Percentiles rank a stretch among this genome's conserved stretches.
Conservation (phyloP, 2,888 invertebrate genomes). For the Scaptodrosophila latifasciaeformis region DNA sequence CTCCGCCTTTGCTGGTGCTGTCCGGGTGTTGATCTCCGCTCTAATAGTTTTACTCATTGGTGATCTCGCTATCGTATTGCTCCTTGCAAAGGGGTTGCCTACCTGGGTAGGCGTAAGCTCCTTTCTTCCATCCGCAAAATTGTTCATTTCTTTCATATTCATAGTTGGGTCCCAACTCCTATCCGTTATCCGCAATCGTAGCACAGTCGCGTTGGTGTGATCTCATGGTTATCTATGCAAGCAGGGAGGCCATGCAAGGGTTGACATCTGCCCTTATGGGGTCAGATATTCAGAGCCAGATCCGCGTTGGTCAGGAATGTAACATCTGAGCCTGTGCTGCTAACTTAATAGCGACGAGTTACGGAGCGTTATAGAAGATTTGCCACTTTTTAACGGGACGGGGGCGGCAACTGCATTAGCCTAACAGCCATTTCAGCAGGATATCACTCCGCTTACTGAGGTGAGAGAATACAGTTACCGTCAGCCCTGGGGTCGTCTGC, state of each 20-base stretch:
- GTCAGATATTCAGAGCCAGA: slow-evolving; percentile 1
- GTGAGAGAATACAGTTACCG: neutral
- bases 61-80: no score
- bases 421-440: slow-evolving; percentile 7
- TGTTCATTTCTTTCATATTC: no score
- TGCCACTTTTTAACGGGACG: slow-evolving; percentile 11
- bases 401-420: slow-evolving; percentile 9
- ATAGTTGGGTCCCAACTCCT: no score
- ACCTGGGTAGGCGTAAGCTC: no score
- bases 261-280: slow-evolving; percentile 7
- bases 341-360: neutral
- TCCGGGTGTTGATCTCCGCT: no score
- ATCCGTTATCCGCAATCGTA: neutral
- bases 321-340: slow-evolving; percentile 1
- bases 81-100: no score
- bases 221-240: slow-evolving; percentile 12
- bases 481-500: no score
- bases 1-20: no score
- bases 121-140: no score
- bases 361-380: neutral
- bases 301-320: slow-evolving; percentile 2
- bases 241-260: slow-evolving; percentile 13
- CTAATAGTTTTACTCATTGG: no score
- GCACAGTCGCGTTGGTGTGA: slow-evolving; percentile 2
- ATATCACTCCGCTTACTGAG: slow-evolving; percentile 4